Evolutionary conservation across 2,888 invertebrate genomes (phyloP), one percentile per base, ranked within the genome.

Genomic region (Aethes cnicana): DNA sequence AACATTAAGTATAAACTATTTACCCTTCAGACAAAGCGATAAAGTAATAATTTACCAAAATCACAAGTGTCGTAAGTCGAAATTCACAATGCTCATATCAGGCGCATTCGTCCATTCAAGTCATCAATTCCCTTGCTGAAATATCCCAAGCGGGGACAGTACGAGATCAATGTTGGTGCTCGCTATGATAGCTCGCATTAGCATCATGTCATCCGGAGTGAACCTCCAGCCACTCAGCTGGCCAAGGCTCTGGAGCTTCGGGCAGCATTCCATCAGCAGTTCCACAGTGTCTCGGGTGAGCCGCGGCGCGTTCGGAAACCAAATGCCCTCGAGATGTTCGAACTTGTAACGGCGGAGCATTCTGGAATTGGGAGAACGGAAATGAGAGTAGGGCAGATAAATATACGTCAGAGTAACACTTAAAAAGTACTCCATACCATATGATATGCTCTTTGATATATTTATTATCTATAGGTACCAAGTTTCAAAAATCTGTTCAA

Each of bases 181-280:
- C 14, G 92, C 90, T 20, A 93, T 90, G 55, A 94, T 87, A 8
- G 92, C 92, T 55, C 92, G 87, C 74, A 94, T 90, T 26, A 93
- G 81, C 72, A 93, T 92, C 76, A 94, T 87, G 59, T 94, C 94
- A 62, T 93, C 93, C 0, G 92, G 91, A 0, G 91, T 91, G 55
- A 93, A 84, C 54, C 91, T 88, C 94, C 94, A 94, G 0, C 93
- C 93, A 36, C 91, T 93, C 11, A 94, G 74, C 69, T 94, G 92
- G 0, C 94, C 94, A 7, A 94, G 81, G 56, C 91, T 92, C 63
- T 81, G 91, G 32, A 94, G 79, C 59, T 92, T 93, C 0, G 93
- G 93, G 62, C 93, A 94, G 59, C 90, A 88, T 46, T 93, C 93
- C 91, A 94, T 93, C 33, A 94, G 77, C 7, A 93, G 74, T 69